Percentiles rank a stretch among this genome's conserved stretches.
phyloP scores from a whole-genome alignment of 2,797 vertebrate species.

The Brachyrhaphis roseni region DNA sequence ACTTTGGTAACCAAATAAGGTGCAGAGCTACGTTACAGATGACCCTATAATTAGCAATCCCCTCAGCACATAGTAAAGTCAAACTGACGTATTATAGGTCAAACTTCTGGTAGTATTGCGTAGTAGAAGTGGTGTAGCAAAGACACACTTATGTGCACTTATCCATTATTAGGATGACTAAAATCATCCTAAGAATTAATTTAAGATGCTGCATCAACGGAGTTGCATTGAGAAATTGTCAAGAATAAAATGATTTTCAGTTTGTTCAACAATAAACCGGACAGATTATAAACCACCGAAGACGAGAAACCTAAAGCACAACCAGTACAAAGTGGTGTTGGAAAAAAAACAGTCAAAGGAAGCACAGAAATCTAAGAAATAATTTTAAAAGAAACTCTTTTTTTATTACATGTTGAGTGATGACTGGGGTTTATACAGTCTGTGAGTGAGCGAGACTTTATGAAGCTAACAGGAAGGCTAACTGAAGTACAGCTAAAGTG shows the following conservation, averaged over 20 bases:
- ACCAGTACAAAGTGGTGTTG: background rate
- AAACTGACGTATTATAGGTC: background rate
- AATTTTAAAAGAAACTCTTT: background rate
- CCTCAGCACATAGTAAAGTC: background rate
- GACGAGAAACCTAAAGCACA: background rate
- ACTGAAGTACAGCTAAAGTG: background rate
- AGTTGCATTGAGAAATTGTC: background rate
- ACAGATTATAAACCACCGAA: background rate
- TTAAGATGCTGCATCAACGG: background rate
- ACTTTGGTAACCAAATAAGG: slow-evolving; percentile 5
- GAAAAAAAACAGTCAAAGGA: background rate
- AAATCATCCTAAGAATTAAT: too few relatives aligned
- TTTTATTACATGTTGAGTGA: background rate
- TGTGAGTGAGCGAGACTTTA: background rate
- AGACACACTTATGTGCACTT: background rate
- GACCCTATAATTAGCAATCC: background rate
- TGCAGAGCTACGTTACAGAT: slow-evolving; percentile 1
- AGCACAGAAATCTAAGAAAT: background rate
- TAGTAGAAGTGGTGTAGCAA: background rate
- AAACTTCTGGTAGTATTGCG: background rate
- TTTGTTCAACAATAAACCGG: background rate
- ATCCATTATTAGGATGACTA: background rate
- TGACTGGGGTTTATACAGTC: background rate
- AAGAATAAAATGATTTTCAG: background rate
- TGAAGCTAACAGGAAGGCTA: background rate